Evolutionary conservation across 1,140 invertebrate species (phyloP).

Genomic region (Melipona quadrifasciata): DNA sequence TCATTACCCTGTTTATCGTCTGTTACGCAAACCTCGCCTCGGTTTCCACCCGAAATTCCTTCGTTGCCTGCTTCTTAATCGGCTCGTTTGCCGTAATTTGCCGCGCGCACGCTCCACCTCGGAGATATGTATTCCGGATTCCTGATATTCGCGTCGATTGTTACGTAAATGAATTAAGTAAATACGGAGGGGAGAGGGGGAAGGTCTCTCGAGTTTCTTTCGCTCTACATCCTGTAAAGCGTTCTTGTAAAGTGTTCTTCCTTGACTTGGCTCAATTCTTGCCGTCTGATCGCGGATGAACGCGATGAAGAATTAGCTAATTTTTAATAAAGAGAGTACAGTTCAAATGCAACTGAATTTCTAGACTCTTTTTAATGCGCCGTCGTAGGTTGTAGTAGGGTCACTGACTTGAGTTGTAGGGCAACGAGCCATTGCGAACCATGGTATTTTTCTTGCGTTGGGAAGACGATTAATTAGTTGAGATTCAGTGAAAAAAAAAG

Average conservation of each 20-base stretch:
- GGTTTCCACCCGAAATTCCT: background rate
- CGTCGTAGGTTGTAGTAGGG: too few relatives aligned
- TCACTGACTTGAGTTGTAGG: too few relatives aligned
- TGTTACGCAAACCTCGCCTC: slow-evolving; percentile 25
- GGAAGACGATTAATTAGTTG: too few relatives aligned
- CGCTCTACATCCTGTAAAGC: background rate
- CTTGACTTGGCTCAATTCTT: background rate
- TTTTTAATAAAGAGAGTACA: background rate
- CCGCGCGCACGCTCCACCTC: background rate
- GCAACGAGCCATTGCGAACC: too few relatives aligned
- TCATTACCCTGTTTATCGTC: slow-evolving; percentile 59
- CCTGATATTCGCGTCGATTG: background rate
- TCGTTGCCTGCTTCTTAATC: background rate
- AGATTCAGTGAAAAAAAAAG: too few relatives aligned
- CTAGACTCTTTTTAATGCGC: too few relatives aligned
- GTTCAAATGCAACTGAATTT: background rate
- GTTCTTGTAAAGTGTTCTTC: too few relatives aligned
- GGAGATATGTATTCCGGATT: background rate
- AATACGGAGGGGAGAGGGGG: too few relatives aligned
- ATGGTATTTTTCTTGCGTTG: too few relatives aligned
- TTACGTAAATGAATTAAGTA: background rate
- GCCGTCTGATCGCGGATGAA: background rate
- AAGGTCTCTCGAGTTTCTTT: background rate
- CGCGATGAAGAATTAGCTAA: background rate
- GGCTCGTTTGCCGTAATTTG: background rate